Evolutionary conservation across 1,140 invertebrate genomes (phyloP).

Genomic region (Lithobius niger): DNA sequence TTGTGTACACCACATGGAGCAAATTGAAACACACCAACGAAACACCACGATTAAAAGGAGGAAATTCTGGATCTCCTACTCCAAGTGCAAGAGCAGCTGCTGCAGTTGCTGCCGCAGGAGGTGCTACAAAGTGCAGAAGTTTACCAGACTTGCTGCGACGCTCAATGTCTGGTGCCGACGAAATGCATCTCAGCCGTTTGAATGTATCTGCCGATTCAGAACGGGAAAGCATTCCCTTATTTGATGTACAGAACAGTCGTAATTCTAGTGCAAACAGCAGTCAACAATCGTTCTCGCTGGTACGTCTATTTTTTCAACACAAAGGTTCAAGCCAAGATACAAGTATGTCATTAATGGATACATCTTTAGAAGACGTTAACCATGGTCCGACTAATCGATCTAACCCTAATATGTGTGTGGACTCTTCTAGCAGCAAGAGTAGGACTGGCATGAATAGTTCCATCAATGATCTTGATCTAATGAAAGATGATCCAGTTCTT

Average conservation of each 20-base stretch:
- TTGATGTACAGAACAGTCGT: conserved; percentile 43
- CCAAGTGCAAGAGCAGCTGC: neutral
- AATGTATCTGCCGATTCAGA: conserved; percentile 20
- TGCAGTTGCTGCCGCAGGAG: conserved; percentile 23
- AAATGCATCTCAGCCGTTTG: conserved; percentile 10
- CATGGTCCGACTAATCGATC: conserved; percentile 1
- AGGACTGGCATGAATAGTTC: neutral
- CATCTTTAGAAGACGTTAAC: conserved; percentile 18
- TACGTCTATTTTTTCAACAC: conserved; percentile 80
- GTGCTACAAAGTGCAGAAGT: conserved; percentile 60
- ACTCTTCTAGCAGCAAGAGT: neutral
- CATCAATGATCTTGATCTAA: neutral
- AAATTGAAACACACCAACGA: conserved; percentile 45
- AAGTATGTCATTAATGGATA: conserved; percentile 20
- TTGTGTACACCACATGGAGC: conserved; percentile 65
- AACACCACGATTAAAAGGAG: neutral
- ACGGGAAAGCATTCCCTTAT: conserved; percentile 45
- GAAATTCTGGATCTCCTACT: neutral
- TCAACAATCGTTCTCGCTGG: conserved; percentile 52
- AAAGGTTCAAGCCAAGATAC: conserved; percentile 45
- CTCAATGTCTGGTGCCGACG: conserved; percentile 19
- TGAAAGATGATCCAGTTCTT: neutral
- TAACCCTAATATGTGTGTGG: neutral
- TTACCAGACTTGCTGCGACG: conserved; percentile 48
- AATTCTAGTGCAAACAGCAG: conserved; percentile 36